Base-by-base conservation (phyloP, 2,888 invertebrate genomes). In the Drosophila gaucha region DNA sequence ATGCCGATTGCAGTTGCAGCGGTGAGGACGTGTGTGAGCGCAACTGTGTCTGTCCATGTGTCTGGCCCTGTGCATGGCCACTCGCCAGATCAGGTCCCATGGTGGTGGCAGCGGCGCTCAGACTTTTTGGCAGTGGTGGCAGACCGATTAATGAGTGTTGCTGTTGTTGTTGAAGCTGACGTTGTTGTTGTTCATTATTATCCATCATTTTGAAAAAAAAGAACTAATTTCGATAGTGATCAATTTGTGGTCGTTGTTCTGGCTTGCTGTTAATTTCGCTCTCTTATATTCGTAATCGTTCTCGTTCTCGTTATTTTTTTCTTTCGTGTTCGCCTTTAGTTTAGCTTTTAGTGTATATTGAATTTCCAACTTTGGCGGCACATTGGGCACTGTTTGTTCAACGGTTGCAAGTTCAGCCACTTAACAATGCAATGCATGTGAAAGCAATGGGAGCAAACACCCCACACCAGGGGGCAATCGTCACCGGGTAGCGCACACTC, bases 361-460 rank as follows among this genome's bases (percentile, higher is more conserved):
- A 98, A 99, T 92, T 98, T 98, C 99, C 99, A 99, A 91, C 98
- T 98, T 92, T 99, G 99, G 86, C 99, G 94, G 92, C 99, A 99
- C 98, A 99, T 99, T 66, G 97, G 97, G 88, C 97, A 97, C 93
- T 96, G 95, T 90, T 96, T 96, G 92, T 96, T 96, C 80, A 95
- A 94, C 83, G 96, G 96, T 92, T 97, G 97, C 16, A 98, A 97
- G 91, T 99, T 97, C 50, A 99, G 94, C 99, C 99, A 99, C 94
- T 99, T 99, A 91, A 98, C 97, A 89, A 99, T 99, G 93, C 99
- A 99, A 92, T 99, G 99, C 92, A 99, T 98, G 92, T 99, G 99
- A 92, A 99, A 99, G 93, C 99, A 99, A 93, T 99, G 99, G 8
- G 98, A 97, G 92, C 99, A 99, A 90, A 97, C 96, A 66, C 99